Conservation (phyloP, 92 coral and sea anemone genomes). For the Muricea muricata region DNA sequence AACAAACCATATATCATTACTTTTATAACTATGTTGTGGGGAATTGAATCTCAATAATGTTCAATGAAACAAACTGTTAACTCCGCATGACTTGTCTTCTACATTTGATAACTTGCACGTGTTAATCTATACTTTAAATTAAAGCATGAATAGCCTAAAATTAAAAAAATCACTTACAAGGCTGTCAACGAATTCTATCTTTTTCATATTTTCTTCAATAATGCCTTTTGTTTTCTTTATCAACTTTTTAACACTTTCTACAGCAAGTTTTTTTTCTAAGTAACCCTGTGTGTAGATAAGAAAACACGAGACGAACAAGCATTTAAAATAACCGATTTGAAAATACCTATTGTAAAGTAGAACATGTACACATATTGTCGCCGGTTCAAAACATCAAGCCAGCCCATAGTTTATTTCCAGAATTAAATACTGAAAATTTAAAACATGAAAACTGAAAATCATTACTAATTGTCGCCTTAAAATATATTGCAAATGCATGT, state of each 20-base stretch:
- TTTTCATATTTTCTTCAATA: conserved; percentile 82
- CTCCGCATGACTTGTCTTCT: neutral
- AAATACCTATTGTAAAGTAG: neutral
- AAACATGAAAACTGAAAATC: too few species aligned
- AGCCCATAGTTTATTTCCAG: too few species aligned
- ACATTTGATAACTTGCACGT: neutral
- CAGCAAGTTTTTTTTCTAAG: conserved; percentile 71
- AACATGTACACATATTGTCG: conserved; percentile 10
- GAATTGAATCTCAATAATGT: too few species aligned
- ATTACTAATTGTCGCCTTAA: too few species aligned
- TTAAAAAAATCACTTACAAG: conserved; percentile 56
- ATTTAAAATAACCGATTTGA: neutral
- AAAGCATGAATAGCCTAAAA: neutral
- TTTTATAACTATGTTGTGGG: neutral
- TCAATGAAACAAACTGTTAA: neutral
- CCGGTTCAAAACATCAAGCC: neutral
- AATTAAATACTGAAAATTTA: too few species aligned
- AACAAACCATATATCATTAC: too few species aligned
- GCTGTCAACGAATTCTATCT: conserved; percentile 81
- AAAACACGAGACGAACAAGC: neutral
- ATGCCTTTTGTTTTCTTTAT: conserved; percentile 63
- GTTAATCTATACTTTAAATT: neutral
- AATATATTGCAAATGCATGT: too few species aligned
- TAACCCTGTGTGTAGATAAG: conserved; percentile 66
- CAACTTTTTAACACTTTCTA: conserved; percentile 62